Evolutionary conservation across 2,113 vertebrate species (phyloP).

Genomic region (Neolamprologus variostigma): DNA sequence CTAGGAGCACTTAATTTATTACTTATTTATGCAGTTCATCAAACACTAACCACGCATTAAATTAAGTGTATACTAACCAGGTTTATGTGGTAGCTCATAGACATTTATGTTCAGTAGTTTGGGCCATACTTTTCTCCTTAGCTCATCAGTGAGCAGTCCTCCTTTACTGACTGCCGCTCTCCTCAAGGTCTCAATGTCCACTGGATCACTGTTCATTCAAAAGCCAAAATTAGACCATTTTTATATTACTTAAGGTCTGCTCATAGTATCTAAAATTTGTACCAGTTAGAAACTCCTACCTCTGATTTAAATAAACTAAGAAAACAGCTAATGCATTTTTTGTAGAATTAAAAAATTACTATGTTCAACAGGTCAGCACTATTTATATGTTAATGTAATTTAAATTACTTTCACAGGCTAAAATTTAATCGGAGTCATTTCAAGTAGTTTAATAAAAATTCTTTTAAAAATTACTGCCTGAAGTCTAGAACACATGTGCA

Average conservation of each 20-base stretch:
- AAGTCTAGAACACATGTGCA: not conserved
- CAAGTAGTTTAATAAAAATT: not conserved
- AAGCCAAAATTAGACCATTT: not conserved
- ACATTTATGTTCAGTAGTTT: conserved; percentile 73
- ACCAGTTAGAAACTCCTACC: not conserved
- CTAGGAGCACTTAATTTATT: not conserved
- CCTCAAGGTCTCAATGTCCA: conserved; percentile 74
- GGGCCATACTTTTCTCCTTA: conserved; percentile 72
- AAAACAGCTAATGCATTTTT: not conserved
- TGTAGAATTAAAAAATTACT: not conserved
- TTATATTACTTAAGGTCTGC: not conserved
- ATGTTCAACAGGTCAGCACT: not conserved
- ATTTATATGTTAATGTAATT: not conserved
- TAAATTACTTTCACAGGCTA: not conserved
- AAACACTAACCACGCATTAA: not conserved
- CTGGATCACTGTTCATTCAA: conserved; percentile 68
- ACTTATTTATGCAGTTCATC: not conserved
- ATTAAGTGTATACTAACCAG: conserved; percentile 32
- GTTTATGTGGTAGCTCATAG: conserved; percentile 69
- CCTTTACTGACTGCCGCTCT: conserved; percentile 68
- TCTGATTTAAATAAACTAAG: not conserved
- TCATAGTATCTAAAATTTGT: not conserved
- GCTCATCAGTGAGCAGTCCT: conserved; percentile 73
- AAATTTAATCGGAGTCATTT: not conserved
- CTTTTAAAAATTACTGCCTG: not conserved